Percentiles rank a stretch among this genome's conserved stretches.
Evolutionary conservation across 2,888 invertebrate genomes (phyloP).

Genomic region (Dione juno): DNA sequence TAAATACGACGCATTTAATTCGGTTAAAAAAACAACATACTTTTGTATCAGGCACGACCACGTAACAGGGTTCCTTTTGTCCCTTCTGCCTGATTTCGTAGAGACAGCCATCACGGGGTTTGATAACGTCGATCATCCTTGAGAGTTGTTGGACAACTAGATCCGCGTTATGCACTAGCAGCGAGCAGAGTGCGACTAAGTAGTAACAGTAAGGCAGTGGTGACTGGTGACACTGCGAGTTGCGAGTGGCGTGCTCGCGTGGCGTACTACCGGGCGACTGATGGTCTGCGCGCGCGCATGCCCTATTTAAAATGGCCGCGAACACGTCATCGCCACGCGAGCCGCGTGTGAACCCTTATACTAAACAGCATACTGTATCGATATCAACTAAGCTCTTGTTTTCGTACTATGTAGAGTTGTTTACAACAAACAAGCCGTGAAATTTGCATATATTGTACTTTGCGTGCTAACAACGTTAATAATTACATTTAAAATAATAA

Average conservation of each 20-base stretch:
- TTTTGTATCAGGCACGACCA: conserved; percentile 87
- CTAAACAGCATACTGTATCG: conserved; percentile 58
- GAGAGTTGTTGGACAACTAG: conserved; percentile 56
- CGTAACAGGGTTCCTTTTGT: conserved; percentile 86
- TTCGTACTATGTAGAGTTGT: conserved; percentile 50
- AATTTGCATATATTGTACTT: neutral
- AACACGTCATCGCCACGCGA: conserved; percentile 79
- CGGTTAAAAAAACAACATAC: conserved; percentile 71
- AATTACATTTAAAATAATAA: neutral
- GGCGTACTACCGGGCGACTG: conserved; percentile 83
- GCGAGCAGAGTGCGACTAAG: conserved; percentile 60
- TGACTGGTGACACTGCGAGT: conserved; percentile 31
- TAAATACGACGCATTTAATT: conserved; percentile 36
- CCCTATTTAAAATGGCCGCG: conserved; percentile 79
- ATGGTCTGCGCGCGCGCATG: conserved; percentile 83
- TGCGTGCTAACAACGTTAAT: neutral
- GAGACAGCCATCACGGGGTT: conserved; percentile 82
- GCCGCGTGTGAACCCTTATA: conserved; percentile 73
- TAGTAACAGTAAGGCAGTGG: conserved; percentile 24
- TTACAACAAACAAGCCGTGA: conserved; percentile 23
- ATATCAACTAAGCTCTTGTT: conserved; percentile 67
- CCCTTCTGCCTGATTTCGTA: conserved; percentile 87
- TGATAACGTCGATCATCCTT: conserved; percentile 76
- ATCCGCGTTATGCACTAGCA: conserved; percentile 56
- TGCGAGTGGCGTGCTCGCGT: conserved; percentile 50